Conservation (phyloP, 1,140 invertebrate species). For the Bacillus rossius region DNA sequence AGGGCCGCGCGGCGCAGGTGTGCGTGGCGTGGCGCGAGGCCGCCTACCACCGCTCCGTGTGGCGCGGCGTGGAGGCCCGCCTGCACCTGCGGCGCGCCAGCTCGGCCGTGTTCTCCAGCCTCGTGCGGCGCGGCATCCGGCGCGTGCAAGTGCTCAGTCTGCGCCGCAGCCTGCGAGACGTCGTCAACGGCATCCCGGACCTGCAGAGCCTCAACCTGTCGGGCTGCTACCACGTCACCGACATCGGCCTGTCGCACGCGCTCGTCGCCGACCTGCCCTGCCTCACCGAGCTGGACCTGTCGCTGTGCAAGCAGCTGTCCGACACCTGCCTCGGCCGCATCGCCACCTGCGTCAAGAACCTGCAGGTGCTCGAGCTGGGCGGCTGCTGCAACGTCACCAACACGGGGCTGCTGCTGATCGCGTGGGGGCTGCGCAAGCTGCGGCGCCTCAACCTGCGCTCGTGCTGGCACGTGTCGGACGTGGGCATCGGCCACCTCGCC, state of each 20-base stretch:
- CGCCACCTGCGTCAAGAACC: conserved; percentile 77
- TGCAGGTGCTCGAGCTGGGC: conserved; percentile 81
- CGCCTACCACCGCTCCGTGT: conserved; percentile 85
- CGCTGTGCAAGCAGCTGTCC: conserved; percentile 91
- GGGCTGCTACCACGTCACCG: conserved; percentile 89
- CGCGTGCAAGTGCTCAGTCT: conserved; percentile 86
- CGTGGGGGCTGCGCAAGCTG: conserved; percentile 79
- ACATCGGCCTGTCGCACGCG: conserved; percentile 74
- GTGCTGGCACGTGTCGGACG: conserved; percentile 87
- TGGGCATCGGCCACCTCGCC: conserved; percentile 80
- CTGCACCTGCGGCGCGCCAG: conserved; percentile 79
- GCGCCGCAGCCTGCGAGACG: conserved; percentile 74
- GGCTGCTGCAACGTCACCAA: conserved; percentile 90
- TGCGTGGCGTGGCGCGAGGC: conserved; percentile 87
- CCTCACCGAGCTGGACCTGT: conserved; percentile 77
- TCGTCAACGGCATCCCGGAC: conserved; percentile 79
- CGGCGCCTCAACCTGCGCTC: conserved; percentile 81
- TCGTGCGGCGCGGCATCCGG: conserved; percentile 81
- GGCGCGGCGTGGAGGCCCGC: conserved; percentile 88
- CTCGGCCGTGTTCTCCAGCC: conserved; percentile 74
- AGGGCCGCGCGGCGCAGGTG: conserved; percentile 85
- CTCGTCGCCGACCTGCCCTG: conserved; percentile 66
- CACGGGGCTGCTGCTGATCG: conserved; percentile 73
- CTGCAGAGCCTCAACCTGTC: conserved; percentile 84
- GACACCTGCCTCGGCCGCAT: conserved; percentile 79